Base-by-base conservation (phyloP, 1,140 invertebrate species). In the Penaeus vannamei region DNA sequence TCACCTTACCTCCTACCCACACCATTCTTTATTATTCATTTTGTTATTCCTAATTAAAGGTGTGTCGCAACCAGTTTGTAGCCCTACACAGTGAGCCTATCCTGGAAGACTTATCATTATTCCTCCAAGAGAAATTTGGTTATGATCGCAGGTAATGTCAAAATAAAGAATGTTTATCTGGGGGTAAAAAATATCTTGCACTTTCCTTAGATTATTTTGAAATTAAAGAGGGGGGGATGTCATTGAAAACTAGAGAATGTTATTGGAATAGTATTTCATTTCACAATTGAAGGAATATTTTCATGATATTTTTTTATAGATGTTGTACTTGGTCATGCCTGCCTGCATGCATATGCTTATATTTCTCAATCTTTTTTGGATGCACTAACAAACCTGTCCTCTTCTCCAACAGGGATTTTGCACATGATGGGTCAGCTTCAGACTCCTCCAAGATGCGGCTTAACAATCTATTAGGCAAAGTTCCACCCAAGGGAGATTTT, bases 11-110 rank as follows among this genome's bases (percentile, higher is more conserved):
- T n/a, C 3, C 36, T 42, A 4, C 36, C 36, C 36, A 7, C 36
- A 42, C 36, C 8, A n/a, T 83, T 20, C 62, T 76, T n/a, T 23
- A 32, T n/a, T 53, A 29, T 32, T 53, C 64, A 66, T 59, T 8
- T 14, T n/a, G 19, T 19, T 91, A 84, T 85, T 87, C 89, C 86
- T 90, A 92, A 92, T 94, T 93, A 88, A 93, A 97, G 96, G 96
- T 98, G 84, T 99, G 98, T 92, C 94, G 99, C 66, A 96, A 99
- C 93, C 98, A 99, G 93, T 99, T 99, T 94, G 96, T 99, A 20
- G 95, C 96, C 0, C 94, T 99, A 17, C 98, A 99, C 93, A 97
- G 96, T 29, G 94, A 98, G 92, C 98, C 98, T 0, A 97, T 99
- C 90, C 94, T 99, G 66, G 95, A 99, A 92, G 94, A 99, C 93